Evolutionary conservation across 2,797 vertebrate species (phyloP).

Genomic region (Sylvia borin): DNA sequence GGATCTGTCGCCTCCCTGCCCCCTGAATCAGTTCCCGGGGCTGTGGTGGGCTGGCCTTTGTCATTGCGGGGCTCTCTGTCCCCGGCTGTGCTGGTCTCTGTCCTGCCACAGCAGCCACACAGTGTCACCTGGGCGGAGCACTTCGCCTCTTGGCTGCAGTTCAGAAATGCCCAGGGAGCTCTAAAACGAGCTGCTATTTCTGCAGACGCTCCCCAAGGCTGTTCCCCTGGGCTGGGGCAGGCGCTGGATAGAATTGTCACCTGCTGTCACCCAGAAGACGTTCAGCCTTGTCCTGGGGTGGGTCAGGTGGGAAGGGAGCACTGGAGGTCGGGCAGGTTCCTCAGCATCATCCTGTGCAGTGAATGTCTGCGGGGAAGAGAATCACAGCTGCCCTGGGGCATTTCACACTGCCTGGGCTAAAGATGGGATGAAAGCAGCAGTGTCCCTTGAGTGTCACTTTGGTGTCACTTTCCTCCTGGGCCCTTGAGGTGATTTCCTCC

Average conservation of each 20-base stretch:
- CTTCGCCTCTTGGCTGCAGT: rapidly evolving
- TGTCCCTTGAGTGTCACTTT: background rate
- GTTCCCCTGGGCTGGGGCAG: background rate
- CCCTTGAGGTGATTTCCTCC: background rate
- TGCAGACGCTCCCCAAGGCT: rapidly evolving
- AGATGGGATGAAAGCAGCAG: rapidly evolving
- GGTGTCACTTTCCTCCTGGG: background rate
- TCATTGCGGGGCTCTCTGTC: rapidly evolving
- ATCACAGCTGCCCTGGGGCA: background rate
- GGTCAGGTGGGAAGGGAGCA: background rate
- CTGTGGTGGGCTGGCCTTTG: background rate
- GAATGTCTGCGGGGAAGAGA: background rate
- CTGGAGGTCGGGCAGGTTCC: background rate
- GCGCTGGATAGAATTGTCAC: rapidly evolving
- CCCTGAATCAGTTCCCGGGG: rapidly evolving
- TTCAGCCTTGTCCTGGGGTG: background rate
- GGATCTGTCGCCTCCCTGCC: rapidly evolving
- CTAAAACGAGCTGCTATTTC: background rate
- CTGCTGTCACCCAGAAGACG: rapidly evolving
- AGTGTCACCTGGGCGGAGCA: rapidly evolving
- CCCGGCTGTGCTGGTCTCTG: background rate
- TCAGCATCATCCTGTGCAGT: background rate
- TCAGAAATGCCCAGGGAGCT: background rate
- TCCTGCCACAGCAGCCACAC: background rate
- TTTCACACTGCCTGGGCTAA: rapidly evolving